Conservation (phyloP, 2,113 vertebrate species). For the Lagopus leucura region DNA sequence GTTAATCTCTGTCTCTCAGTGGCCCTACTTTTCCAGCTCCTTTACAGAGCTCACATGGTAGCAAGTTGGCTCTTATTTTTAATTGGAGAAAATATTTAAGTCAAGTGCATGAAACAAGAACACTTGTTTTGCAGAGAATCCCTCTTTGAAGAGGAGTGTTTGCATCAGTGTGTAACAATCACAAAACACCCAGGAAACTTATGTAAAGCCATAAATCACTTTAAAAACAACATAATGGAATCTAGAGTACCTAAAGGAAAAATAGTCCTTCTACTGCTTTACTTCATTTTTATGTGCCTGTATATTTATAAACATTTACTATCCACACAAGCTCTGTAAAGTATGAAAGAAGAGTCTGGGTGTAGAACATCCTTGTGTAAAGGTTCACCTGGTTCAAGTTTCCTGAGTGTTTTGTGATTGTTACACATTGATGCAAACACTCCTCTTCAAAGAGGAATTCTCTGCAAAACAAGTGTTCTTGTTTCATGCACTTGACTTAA, state of each 20-base stretch:
- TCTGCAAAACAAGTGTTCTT: background rate
- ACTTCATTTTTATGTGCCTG: background rate
- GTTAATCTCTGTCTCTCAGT: background rate
- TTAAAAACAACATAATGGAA: background rate
- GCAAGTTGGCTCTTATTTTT: background rate
- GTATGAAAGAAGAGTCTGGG: background rate
- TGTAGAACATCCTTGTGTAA: background rate
- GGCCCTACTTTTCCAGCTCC: background rate
- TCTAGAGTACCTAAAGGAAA: background rate
- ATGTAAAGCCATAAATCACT: background rate
- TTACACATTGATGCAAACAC: background rate
- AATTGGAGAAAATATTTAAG: background rate
- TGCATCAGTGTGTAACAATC: background rate
- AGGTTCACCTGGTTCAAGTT: background rate
- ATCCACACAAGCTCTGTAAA: background rate
- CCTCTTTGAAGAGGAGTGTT: background rate
- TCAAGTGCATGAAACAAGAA: background rate
- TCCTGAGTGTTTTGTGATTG: background rate
- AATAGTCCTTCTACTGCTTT: background rate
- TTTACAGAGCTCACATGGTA: background rate
- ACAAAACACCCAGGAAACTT: background rate
- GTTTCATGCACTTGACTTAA: background rate
- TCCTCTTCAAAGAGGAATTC: background rate
- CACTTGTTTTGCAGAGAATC: background rate
- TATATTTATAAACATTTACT: background rate